Evolutionary conservation across 2,797 vertebrate species (phyloP), one percentile per base, ranked within the genome.

Genomic region (Urosaurus nigricauda): DNA sequence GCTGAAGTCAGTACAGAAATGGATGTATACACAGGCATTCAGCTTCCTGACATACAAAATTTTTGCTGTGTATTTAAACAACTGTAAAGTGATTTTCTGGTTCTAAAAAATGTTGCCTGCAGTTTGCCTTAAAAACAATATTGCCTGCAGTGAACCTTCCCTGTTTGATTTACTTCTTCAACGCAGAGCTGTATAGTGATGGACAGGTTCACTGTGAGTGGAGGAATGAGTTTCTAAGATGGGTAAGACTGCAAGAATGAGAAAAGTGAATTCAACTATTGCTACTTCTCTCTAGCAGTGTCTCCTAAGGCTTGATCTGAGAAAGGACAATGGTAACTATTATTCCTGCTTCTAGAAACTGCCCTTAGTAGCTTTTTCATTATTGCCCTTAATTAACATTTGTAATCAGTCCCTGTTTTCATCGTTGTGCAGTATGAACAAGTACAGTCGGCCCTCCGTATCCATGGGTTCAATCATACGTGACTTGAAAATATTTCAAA

Each of bases 241-340:
- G 16, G 26, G 9, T 47, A 70, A 87, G 32, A 37, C n/a, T 71
- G 16, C 43, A 19, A 43, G 77, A 84, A 70, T 78, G 47, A 53
- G 47, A 83, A 87, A 74, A 80, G 63, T 74, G 37, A 32, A n/a
- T 56, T 58, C 24, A 79, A 4, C 63, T 79, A 88, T 79, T 79
- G 51, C 29, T 73, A 43, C 29, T 65, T 75, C 56, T 47, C 21
- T 29, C 29, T 63, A 24, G 35, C 51, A 68, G 24, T 47, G 24
- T 35, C 13, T 35, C 51, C 56, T 78, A 68, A 40, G 43, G n/a
- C 4, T 77, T 83, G 81, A 63, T 53, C 13, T 84, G 58, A 84
- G 40, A 65, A 16, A 7, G 26, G 65, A 71, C 26, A 4, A 75
- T 5, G 5, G 60, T 71, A 53, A n/a, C 26, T 79, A 43, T 56